These are phyloP conservation scores for Psephotus haematonotus DNA, from an alignment of 2,113 vertebrate species.

Conservation along the genomic window DNA sequence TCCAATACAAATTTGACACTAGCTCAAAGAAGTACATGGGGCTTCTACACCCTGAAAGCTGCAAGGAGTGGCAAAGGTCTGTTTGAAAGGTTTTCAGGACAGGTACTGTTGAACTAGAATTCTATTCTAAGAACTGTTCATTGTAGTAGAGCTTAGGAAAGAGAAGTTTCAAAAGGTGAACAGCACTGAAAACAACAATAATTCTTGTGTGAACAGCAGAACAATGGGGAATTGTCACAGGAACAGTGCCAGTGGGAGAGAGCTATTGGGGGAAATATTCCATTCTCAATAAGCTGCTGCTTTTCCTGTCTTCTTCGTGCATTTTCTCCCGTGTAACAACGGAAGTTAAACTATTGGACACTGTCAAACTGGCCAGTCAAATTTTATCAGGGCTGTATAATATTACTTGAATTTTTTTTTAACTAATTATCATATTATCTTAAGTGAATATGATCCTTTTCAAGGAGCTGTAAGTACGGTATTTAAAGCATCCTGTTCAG, in stretches of 20 bases:
- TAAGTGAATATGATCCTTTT: neutral
- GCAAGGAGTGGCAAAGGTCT: neutral
- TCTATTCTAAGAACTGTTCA: neutral
- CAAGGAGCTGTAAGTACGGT: neutral
- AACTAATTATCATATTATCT: neutral
- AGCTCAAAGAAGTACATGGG: neutral
- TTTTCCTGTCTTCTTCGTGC: neutral
- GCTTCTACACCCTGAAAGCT: neutral
- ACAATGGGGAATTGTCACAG: neutral
- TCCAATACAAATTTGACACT: neutral
- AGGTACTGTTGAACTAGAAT: neutral
- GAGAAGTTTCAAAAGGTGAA: neutral
- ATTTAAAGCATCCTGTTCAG: neutral
- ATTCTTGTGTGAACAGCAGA: neutral
- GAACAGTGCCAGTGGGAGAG: neutral
- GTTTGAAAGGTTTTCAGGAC: neutral
- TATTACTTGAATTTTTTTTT: neutral
- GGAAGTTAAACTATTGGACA: neutral
- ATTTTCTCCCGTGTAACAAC: neutral
- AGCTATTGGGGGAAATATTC: neutral
- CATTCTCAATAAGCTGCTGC: neutral
- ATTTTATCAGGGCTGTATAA: neutral
- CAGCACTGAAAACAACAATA: neutral
- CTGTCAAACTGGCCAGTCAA: neutral
- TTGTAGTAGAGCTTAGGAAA: neutral